phyloP scores from a whole-genome alignment of 37 sponge, comb jelly and placozoan species.

The Hormiphora californensis region DNA sequence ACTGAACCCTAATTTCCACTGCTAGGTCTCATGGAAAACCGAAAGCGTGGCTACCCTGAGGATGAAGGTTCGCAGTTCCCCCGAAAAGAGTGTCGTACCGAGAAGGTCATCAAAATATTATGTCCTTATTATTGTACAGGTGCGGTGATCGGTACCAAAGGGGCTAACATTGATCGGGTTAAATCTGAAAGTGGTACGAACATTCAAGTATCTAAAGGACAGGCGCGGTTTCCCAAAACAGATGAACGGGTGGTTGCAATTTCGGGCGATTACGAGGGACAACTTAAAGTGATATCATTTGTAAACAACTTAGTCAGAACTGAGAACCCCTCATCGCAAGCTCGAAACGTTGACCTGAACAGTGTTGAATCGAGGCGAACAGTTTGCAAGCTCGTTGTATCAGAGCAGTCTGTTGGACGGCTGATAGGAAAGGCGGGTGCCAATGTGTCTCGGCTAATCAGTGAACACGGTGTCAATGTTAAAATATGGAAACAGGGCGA shows the following conservation, averaged over 20 bases:
- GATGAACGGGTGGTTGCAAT: slow-evolving; percentile 37
- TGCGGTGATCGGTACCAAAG: slow-evolving; percentile 43
- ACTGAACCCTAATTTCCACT: background rate
- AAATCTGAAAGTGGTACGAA: slow-evolving; percentile 21
- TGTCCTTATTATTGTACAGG: slow-evolving; percentile 51
- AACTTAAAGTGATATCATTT: background rate
- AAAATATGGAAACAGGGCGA: slow-evolving; percentile 18
- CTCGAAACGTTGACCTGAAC: background rate
- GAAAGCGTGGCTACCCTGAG: background rate
- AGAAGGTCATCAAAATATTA: slow-evolving; percentile 35
- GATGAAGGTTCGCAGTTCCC: background rate
- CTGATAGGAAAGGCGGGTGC: slow-evolving; percentile 40
- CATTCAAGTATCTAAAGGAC: slow-evolving; percentile 47
- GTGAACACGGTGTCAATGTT: slow-evolving; percentile 1
- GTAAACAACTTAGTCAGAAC: slow-evolving; percentile 13
- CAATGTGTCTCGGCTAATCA: background rate
- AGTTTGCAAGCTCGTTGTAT: slow-evolving; percentile 30
- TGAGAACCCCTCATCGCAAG: slow-evolving; percentile 41
- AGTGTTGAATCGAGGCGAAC: background rate
- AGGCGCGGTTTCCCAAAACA: slow-evolving; percentile 42
- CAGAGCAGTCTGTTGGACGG: slow-evolving; percentile 8
- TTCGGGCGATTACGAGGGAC: slow-evolving; percentile 20
- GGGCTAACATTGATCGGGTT: slow-evolving; percentile 16
- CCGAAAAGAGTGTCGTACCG: background rate
- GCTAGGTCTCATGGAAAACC: too few species aligned